These are phyloP conservation scores for Ametastegia equiseti DNA, from an alignment of 2,888 invertebrate species.

Conservation along the genomic window DNA sequence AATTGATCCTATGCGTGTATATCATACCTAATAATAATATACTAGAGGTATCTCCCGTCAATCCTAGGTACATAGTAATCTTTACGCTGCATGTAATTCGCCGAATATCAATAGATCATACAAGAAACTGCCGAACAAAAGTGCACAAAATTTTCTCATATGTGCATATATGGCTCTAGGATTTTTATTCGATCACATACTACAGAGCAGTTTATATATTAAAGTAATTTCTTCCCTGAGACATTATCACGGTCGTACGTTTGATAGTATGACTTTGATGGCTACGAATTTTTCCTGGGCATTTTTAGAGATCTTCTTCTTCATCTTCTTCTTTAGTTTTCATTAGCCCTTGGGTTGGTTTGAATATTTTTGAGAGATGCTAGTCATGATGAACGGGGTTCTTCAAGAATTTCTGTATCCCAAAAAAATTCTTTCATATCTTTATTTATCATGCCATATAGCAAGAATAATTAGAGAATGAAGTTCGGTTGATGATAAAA, in stretches of 20 bases:
- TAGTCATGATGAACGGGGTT: not conserved
- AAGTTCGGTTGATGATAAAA: not conserved
- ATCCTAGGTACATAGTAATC: conserved; percentile 3
- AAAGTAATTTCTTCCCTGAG: not conserved
- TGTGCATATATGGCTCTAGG: no score
- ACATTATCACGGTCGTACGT: not conserved
- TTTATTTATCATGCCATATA: no score
- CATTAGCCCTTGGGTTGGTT: no score
- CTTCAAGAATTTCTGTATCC: not conserved
- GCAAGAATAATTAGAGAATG: not conserved
- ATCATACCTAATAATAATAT: conserved; percentile 17
- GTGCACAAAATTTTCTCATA: no score
- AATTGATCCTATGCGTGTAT: conserved; percentile 68
- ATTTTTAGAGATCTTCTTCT: not conserved
- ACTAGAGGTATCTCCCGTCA: not conserved
- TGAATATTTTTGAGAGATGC: no score
- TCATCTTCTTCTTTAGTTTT: no score
- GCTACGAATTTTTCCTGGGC: not conserved
- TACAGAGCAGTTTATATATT: not conserved
- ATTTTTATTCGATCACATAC: no score
- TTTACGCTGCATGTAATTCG: not conserved
- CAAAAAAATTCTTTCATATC: not conserved
- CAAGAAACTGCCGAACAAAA: no score
- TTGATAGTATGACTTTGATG: not conserved
- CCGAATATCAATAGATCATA: not conserved